A percentile compares a stretch with the other conserved stretches of the same genome.
phyloP scores from a whole-genome alignment of 2,888 invertebrate species.

The Meghimatium bilineatum region DNA sequence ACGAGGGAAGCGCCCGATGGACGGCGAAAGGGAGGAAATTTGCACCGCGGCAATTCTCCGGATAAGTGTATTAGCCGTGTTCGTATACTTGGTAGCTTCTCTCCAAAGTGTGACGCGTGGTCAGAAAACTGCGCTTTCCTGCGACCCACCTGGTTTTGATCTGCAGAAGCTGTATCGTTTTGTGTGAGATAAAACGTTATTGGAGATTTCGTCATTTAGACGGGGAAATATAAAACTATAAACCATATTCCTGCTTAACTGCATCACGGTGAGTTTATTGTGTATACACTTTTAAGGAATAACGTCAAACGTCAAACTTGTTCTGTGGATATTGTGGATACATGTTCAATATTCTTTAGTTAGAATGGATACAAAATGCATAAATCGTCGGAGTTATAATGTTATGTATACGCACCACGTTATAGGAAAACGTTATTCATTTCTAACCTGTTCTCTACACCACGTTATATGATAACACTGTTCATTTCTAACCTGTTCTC shows the following conservation, averaged over 20 bases:
- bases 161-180: not conserved
- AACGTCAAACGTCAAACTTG: no score
- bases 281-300: no score
- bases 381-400: no score
- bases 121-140: not conserved
- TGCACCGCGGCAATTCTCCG: not conserved
- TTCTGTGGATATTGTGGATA: no score
- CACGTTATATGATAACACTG: no score
- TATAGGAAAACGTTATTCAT: no score
- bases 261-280: not conserved
- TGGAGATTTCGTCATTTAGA: not conserved
- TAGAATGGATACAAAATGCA: no score
- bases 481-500: no score
- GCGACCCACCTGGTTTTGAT: not conserved
- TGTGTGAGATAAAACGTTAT: not conserved
- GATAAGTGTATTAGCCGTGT: not conserved
- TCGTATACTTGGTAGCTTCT: not conserved
- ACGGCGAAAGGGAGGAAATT: not conserved
- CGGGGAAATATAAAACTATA: not conserved
- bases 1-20: not conserved
- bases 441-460: no score
- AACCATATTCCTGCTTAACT: not conserved
- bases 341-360: no score
- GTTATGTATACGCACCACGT: no score
- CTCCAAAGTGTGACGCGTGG: not conserved